Evolutionary conservation across 2,113 vertebrate species (phyloP), one percentile per base, ranked within the genome.

Genomic region (Bagarius yarrelli): DNA sequence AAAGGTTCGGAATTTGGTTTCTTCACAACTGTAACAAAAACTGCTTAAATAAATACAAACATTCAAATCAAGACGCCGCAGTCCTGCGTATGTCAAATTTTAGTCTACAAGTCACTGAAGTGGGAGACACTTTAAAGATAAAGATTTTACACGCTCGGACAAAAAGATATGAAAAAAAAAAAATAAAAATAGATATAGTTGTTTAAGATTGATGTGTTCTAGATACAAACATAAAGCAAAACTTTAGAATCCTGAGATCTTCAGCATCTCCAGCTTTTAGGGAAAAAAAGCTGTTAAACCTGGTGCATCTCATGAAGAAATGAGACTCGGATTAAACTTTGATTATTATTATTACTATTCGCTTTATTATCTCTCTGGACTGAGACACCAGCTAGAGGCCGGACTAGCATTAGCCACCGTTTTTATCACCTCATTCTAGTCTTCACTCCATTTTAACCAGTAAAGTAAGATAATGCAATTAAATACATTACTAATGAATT

Each of bases 1-100:
- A 88, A 88, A 89, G 81, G 87, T 89, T 92, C 88, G 92, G n/a
- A 25, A 78, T 84, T 88, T 88, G 74, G 81, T 85, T 81, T 87
- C 56, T 40, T 87, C 64, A 67, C 23, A 71, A 21, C 25, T 23
- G 36, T 72, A 16, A 34, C 78, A 57, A 84, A 66, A 74, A 61
- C 30, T 16, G 57, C 70, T 69, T 87, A 21, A 81, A 74, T 78
- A 81, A 80, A 81, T 79, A 34, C 0, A 64, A 53, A 27, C 27
- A 79, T 80, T 83, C 74, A 85, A 53, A 80, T 27, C 15, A 80
- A 70, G 27, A 23, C 78, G 32, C 6, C 21, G 1, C 50, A 32
- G 50, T 25, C 4, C 25, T 71, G 14, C 6, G 11, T 2, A 18
- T 8, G 9, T 44, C 4, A 67, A 13, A 23, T 67, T 44, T 40